phyloP scores from a whole-genome alignment of 2,797 vertebrate species.

The Paramormyrops hopkinsi region DNA sequence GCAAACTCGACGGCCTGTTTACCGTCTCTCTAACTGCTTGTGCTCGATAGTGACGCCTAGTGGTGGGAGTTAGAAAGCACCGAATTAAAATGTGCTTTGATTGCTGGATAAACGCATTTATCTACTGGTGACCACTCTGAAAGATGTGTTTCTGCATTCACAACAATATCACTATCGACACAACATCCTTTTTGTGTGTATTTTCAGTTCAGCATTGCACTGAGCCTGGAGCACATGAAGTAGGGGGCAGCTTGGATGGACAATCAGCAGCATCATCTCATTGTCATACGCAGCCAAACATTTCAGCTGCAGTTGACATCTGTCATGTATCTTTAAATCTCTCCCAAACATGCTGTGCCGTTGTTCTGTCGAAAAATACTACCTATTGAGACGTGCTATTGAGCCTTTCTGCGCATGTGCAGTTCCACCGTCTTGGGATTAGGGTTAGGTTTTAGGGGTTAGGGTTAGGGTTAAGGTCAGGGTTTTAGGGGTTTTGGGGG shows the following conservation, averaged over 20 bases:
- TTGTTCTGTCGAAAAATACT: no score
- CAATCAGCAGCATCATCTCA: background rate
- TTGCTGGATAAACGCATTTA: slow-evolving; percentile 20
- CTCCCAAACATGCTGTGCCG: background rate
- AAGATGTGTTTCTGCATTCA: slow-evolving; percentile 24
- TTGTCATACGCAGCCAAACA: background rate
- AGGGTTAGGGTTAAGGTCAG: no score
- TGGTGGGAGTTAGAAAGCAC: slow-evolving; percentile 37
- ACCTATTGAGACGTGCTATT: no score
- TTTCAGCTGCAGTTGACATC: background rate
- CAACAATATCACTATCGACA: background rate
- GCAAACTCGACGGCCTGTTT: background rate
- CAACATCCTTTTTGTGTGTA: background rate
- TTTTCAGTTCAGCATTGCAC: background rate
- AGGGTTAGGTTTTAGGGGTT: no score
- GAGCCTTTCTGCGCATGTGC: no score
- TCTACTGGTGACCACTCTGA: background rate
- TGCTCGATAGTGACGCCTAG: slow-evolving; percentile 54
- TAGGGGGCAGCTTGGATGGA: background rate
- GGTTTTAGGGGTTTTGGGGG: no score
- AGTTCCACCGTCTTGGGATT: no score
- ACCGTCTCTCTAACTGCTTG: slow-evolving; percentile 40
- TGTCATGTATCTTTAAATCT: background rate
- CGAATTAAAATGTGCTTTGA: slow-evolving; percentile 3
- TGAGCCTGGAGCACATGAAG: background rate